A percentile compares a stretch with the other conserved stretches of the same genome.
These are phyloP conservation scores for Tenthredo livida DNA, from an alignment of 2,888 invertebrate species.

Conservation along the genomic window DNA sequence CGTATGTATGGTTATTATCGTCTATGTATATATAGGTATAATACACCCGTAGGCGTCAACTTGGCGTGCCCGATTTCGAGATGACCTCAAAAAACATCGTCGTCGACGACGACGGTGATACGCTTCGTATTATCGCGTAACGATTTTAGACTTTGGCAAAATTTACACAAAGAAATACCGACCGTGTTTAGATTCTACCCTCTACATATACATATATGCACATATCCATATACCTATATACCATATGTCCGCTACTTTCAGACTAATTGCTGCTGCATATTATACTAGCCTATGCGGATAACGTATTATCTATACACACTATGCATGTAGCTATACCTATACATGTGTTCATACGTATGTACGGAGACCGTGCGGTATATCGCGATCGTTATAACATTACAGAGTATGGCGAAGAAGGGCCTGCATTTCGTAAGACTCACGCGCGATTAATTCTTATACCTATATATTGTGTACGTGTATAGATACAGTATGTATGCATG, in stretches of 20 bases:
- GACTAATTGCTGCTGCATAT: slow-evolving; percentile 19
- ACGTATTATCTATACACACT: background rate
- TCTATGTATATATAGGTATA: slow-evolving; percentile 5
- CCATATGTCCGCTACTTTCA: slow-evolving; percentile 1
- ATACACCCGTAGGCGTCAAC: slow-evolving; percentile 41
- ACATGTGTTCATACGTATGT: background rate
- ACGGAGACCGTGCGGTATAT: background rate
- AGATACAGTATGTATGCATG: background rate
- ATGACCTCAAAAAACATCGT: slow-evolving; percentile 52
- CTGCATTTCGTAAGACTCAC: slow-evolving; percentile 43
- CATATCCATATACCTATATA: slow-evolving; percentile 6
- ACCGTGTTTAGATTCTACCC: background rate
- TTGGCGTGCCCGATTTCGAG: slow-evolving; percentile 51
- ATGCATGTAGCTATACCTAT: background rate
- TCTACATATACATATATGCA: background rate
- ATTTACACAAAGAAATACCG: slow-evolving; percentile 37
- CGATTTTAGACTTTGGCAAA: slow-evolving; percentile 49
- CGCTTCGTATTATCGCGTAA: slow-evolving; percentile 40
- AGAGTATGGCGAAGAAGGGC: slow-evolving; percentile 42
- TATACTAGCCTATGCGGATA: background rate
- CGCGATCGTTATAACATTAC: background rate
- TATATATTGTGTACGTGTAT: slow-evolving; percentile 1
- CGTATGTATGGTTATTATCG: slow-evolving; percentile 13
- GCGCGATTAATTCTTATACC: slow-evolving; percentile 35
- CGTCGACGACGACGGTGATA: slow-evolving; percentile 10